Evolutionary conservation across 2,888 invertebrate species (phyloP), one percentile per base, ranked within the genome.

Genomic region (Synergus umbraculus): DNA sequence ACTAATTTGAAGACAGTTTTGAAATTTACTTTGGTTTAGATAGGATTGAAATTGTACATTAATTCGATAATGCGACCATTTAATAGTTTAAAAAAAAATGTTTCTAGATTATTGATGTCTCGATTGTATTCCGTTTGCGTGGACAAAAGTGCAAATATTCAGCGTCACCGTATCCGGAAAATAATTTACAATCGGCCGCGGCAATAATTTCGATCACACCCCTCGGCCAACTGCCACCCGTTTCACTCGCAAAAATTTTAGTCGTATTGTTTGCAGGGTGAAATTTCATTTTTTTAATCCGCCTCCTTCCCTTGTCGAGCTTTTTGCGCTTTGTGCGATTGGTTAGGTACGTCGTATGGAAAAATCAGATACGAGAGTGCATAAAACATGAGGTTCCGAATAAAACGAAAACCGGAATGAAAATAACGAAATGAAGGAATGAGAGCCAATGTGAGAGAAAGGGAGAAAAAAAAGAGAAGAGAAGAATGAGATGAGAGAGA

Each of bases 361-460:
- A 85, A 86, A 86, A 86, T 86, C 84, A 85, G 84, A 84, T 86
- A 85, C 81, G 82, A 79, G 83, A 81, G 85, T 86, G 86, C 86
- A 87, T 87, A 85, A 87, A 87, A 86, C 85, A 87, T 85, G 86
- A 87, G 83, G 66, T 81, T 76, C 44, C 76, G 79, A 79, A 85
- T 86, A 85, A 85, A 85, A 86, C 82, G 83, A 84, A 86, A 84
- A 84, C 80, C 79, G 82, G 81, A 85, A 84, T 83, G 82, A 85
- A 85, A 84, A 85, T 83, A 79, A 82, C 79, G 73, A 79, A 86
- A 84, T 84, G 81, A 83, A 77, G 81, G 58, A 81, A n/a, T 8
- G n/a, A n/a, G n/a, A n/a, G 54, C 54, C 15, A n/a, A 54, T 5
- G 49, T n/a, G 4, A 49, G 15, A 15, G 15, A 49, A 49, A 8